Base-by-base conservation (phyloP, 2,888 invertebrate genomes). In the Monochamus alternatus region DNA sequence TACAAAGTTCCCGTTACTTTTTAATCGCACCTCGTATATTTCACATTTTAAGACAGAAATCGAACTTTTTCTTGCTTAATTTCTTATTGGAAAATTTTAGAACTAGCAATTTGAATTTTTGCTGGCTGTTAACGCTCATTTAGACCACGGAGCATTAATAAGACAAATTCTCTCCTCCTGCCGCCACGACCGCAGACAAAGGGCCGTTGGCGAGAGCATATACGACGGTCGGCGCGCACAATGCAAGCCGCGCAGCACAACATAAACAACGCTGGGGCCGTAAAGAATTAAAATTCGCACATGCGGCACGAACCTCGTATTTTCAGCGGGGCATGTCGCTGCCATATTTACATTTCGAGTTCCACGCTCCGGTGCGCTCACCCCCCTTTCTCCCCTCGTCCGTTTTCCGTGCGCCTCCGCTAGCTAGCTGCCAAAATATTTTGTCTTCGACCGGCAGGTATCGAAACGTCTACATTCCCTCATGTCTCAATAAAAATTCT, bases 281-380 rank as follows among this genome's bases (percentile, higher is more conserved):
- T 84, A 87, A 87, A 87, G 86, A 87, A 86, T 84, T 85, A 85
- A 87, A 88, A 87, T 87, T 88, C 88, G 87, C 88, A 88, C 88
- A 87, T 88, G 87, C 85, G 83, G 87, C 88, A 87, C 88, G 88
- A 88, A 86, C 85, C 81, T 83, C 84, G 81, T 85, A 85, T 86
- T 86, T 85, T 84, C 84, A 82, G 81, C 78, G 79, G 82, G 82
- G 81, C 83, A 82, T 84, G 83, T 82, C 83, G 81, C 78, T 74
- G 81, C 78, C 74, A 81, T 84, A 84, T 84, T 85, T 84, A 83
- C 82, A 84, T 85, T 84, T 83, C 81, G 73, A 82, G 75, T 78
- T 73, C 73, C 73, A 65, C 67, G 74, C 66, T 43, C 73, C 75
- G 60, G 65, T 70, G 75, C 32, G 66, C 47, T 55, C 55, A 64